Base-by-base conservation (phyloP, 2,113 vertebrate genomes). In the Amia ocellicauda region DNA sequence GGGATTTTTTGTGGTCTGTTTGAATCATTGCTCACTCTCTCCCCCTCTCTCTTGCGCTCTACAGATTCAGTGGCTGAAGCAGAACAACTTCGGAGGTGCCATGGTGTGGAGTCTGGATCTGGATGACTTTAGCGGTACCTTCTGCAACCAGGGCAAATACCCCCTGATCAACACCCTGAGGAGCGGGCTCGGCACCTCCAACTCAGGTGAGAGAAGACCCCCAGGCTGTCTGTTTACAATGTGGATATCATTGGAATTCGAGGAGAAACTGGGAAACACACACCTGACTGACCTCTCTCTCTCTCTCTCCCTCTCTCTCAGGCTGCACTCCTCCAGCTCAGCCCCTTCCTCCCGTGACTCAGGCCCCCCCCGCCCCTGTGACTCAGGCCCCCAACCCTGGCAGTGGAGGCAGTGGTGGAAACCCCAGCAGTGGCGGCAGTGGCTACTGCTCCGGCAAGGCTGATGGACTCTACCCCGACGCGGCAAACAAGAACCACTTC, bases 361-460 rank as follows among this genome's bases (percentile, higher is more conserved):
- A 58, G 20, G 40, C 74, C 59, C 70, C 82, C 13, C 17, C 42
- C 17, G 41, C 62, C 2, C 45, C 67, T 1, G 31, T 36, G 19
- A 29, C 28, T 56, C 61, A 11, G 53, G 60, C 60, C 7, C 16
- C 51, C 0, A 47, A 67, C 3, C 56, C 61, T 0, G 13, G 62
- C 14, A 14, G 20, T 2, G 70, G 59, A 0, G 59, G 50, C 0
- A 16, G 65, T 0, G 43, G 71, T 5, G 49, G 69, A 19, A 9
- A 54, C 17, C 63, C 73, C 7, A 70, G 73, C 1, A 3, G 73
- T 3, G 11, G 64, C 0, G 68, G 71, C 7, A 81, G 77, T 2
- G 72, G 69, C 0, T 92, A 91, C 84, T 92, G 85, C 2, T 75
- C 83, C 3, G 79, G 78, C 45, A 92, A 90, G 78, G 4, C 80